A percentile compares a stretch with the other conserved stretches of the same genome.
Evolutionary conservation across 2,888 invertebrate species (phyloP).

Genomic region (Leptinotarsa haldemani): DNA sequence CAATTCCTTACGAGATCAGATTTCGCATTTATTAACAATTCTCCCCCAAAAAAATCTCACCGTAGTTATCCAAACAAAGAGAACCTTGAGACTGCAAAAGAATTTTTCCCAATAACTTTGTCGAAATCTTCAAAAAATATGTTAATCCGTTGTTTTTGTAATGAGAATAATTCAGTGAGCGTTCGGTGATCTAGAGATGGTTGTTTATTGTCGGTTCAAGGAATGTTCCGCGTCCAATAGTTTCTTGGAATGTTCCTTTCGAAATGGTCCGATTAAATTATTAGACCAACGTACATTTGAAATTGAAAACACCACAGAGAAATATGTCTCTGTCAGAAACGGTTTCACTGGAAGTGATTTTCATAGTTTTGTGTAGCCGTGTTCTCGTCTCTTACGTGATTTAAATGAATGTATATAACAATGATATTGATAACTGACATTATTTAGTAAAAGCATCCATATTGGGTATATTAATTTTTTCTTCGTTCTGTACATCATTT

Average conservation of each 20-base stretch:
- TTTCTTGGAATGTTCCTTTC: constrained; percentile 36
- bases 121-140: constrained; percentile 56
- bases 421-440: too few species aligned
- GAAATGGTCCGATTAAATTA: constrained; percentile 29
- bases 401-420: not conserved
- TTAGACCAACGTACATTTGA: constrained; percentile 22
- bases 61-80: constrained; percentile 50
- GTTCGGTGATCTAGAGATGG: constrained; percentile 43
- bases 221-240: constrained; percentile 41
- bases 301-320: constrained; percentile 15
- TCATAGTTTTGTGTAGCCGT: not conserved
- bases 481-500: too few species aligned
- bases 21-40: constrained; percentile 54
- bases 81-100: constrained; percentile 54
- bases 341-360: not conserved
- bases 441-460: too few species aligned
- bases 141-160: constrained; percentile 54
- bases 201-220: constrained; percentile 43
- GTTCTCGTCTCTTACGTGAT: not conserved
- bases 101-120: constrained; percentile 54
- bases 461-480: too few species aligned
- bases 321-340: constrained; percentile 3
- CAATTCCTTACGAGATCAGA: constrained; percentile 50
- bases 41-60: constrained; percentile 48
- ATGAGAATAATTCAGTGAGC: constrained; percentile 54